Conservation (phyloP, 2,797 vertebrate genomes). For the Catamblyrhynchus diadema region DNA sequence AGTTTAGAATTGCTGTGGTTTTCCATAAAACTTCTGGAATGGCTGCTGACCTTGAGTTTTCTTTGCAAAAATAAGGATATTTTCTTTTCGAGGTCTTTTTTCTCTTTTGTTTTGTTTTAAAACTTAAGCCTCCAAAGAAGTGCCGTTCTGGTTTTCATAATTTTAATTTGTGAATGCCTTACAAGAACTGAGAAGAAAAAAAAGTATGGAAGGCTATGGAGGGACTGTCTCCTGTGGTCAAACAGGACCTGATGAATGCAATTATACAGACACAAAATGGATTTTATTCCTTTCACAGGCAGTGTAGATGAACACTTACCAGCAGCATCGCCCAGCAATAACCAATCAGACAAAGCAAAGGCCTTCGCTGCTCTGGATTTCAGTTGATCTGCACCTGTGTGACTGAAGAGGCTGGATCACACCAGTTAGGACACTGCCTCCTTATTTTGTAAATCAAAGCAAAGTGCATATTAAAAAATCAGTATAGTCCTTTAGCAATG, state of each 20-base stretch:
- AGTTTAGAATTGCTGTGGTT: neutral
- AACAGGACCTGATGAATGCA: accelerated
- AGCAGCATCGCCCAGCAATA: neutral
- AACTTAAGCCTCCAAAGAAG: neutral
- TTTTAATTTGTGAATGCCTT: neutral
- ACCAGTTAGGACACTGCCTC: neutral
- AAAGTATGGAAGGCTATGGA: neutral
- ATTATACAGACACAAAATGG: neutral
- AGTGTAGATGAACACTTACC: neutral
- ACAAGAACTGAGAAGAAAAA: neutral
- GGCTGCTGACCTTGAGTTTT: neutral
- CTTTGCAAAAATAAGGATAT: neutral
- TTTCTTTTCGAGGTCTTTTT: neutral
- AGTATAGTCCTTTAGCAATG: neutral
- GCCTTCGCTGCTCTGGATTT: neutral
- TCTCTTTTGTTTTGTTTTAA: neutral
- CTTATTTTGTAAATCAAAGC: neutral
- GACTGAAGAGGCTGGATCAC: neutral
- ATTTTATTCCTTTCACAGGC: neutral
- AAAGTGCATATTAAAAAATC: neutral
- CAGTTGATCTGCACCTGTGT: neutral
- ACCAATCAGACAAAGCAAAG: neutral
- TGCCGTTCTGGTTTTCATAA: neutral
- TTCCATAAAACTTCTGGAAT: neutral
- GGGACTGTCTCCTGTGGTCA: neutral